Conservation (phyloP, 2,888 invertebrate genomes). For the Autographa pulchrina region DNA sequence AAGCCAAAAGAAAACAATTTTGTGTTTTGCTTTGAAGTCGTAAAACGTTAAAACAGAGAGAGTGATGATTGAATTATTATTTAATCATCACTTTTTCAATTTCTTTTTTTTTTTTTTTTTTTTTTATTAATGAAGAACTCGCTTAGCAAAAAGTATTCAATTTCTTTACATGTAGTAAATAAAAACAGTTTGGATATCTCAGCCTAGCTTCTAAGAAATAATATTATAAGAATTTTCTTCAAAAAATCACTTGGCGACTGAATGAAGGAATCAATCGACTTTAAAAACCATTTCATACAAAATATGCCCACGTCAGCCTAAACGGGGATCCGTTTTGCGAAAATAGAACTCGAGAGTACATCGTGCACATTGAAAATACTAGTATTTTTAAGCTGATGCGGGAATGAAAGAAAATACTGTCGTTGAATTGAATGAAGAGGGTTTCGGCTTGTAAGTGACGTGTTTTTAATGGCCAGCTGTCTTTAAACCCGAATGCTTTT, state of each 20-base stretch:
- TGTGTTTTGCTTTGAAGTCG: background rate
- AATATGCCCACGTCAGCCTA: constrained; percentile 32
- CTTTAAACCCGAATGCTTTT: constrained; percentile 28
- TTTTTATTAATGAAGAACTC: too few species aligned
- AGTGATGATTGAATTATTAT: too few species aligned
- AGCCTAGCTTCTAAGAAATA: too few species aligned
- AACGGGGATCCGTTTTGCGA: constrained; percentile 12
- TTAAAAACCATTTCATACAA: constrained; percentile 6
- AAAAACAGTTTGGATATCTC: too few species aligned
- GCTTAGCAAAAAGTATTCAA: too few species aligned
- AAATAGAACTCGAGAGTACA: constrained; percentile 28
- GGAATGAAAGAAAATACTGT: constrained; percentile 43
- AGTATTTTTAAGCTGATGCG: constrained; percentile 31
- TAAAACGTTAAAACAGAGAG: background rate
- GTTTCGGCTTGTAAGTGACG: constrained; percentile 50
- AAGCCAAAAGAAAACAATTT: background rate
- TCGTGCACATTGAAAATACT: constrained; percentile 27
- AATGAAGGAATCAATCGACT: background rate
- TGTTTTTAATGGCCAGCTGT: constrained; percentile 46
- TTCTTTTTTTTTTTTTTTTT: too few species aligned
- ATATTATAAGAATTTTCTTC: too few species aligned
- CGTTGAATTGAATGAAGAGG: constrained; percentile 48
- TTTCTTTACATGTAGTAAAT: too few species aligned
- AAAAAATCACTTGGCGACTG: background rate
- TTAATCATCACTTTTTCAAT: too few species aligned